Conservation (phyloP, 2,113 vertebrate species). For the Galeopterus variegatus region DNA sequence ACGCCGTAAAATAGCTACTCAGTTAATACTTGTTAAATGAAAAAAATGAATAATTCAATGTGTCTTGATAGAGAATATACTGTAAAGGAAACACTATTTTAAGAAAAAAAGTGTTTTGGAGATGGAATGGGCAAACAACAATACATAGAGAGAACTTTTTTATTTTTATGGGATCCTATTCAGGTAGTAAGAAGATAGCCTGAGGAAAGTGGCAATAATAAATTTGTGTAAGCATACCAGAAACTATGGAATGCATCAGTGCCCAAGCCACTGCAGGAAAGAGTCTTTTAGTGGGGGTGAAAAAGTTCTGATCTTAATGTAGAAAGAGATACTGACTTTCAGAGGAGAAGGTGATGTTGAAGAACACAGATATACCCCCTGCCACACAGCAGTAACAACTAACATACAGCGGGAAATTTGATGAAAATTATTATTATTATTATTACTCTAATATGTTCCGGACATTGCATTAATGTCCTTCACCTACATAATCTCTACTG, state of each 20-base stretch:
- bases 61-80: not conserved
- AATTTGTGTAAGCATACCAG: not conserved
- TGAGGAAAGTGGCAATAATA: conserved; percentile 2
- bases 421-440: not conserved
- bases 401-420: not conserved
- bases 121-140: not conserved
- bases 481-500: not conserved
- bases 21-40: not conserved
- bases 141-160: not conserved
- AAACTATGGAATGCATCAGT: not conserved
- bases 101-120: conserved; percentile 27
- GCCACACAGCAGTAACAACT: not conserved
- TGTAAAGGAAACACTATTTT: not conserved
- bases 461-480: not conserved
- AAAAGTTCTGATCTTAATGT: not conserved
- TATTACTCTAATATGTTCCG: not conserved
- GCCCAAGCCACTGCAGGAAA: not conserved
- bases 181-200: not conserved
- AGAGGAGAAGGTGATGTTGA: not conserved
- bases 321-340: not conserved
- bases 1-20: not conserved
- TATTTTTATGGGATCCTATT: not conserved
- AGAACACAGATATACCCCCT: not conserved
- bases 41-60: not conserved
- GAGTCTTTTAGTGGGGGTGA: not conserved